Evolutionary conservation across 2,797 vertebrate genomes (phyloP).

Genomic region (Poecile montanus): DNA sequence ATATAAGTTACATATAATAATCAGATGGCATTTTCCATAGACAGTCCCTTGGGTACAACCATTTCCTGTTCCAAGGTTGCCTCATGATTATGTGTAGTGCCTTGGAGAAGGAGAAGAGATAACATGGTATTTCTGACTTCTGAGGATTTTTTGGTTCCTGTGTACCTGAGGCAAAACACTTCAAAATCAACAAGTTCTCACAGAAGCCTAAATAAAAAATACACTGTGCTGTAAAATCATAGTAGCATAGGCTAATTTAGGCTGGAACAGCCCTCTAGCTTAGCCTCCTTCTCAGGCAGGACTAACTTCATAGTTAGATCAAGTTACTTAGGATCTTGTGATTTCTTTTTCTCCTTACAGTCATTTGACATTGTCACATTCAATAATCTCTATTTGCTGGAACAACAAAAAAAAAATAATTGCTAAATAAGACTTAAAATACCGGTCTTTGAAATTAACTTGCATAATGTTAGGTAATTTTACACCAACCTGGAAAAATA

Average conservation of each 20-base stretch:
- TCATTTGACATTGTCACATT: not conserved
- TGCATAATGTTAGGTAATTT: not conserved
- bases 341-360: not conserved
- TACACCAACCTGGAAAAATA: conserved; percentile 82
- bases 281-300: not conserved
- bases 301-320: not conserved
- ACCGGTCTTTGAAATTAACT: not conserved
- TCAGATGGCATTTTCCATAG: not conserved
- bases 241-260: not conserved
- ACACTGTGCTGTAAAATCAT: not conserved
- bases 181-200: not conserved
- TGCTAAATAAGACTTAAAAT: not conserved
- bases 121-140: not conserved
- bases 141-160: not conserved
- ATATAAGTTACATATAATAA: not conserved
- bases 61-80: not conserved
- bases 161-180: not conserved
- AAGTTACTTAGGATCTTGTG: not conserved
- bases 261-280: not conserved
- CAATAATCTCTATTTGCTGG: not conserved
- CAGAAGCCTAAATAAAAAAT: not conserved
- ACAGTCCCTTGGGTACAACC: not conserved
- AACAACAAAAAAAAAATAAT: not conserved
- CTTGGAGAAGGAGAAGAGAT: not conserved
- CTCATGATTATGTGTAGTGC: not conserved